Evolutionary conservation across 2,888 invertebrate genomes (phyloP), one percentile per base, ranked within the genome.

Genomic region (Drosophila robusta): DNA sequence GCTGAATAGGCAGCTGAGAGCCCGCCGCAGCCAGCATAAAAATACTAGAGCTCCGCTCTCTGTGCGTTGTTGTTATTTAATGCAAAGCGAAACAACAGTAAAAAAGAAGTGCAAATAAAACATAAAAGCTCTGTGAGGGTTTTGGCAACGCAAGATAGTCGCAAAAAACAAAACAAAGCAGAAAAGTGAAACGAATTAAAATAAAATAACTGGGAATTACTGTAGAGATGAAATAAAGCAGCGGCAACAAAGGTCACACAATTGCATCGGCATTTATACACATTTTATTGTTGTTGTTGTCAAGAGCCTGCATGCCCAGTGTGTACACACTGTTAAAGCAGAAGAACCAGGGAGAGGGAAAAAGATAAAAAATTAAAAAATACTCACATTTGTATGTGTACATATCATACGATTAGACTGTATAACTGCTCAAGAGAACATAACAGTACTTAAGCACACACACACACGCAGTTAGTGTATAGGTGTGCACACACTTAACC

Each of bases 121-220:
- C 52, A 75, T 45, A 64, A 75, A 79, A 75, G 79, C 68, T 73
- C 18, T 51, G 34, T 41, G 39, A 57, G 47, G 47, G 60, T 18
- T 57, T 72, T 41, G 39, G n/a, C 8, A 42, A 18, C 34, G 41
- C 16, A 65, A 41, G n/a, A 46, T 41, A 58, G 39, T 47, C 18
- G 32, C 7, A 5, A 16, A 55, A 29, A 45, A 51, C 24, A 42
- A 12, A 11, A 47, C 42, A 47, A 69, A 45, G 47, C 42, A 60
- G 29, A 61, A 70, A 78, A 87, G 86, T 81, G 75, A 80, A 82
- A 78, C 61, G 49, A 63, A 68, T 58, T 64, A 51, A 63, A 63
- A 36, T 24, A 9, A 64, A 61, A 60, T 67, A 32, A 29, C 36
- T 34, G 9, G 34, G 46, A 65, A 54, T 58, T 78, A 47, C n/a